These are phyloP conservation scores for Myioborus melanocephalus DNA, from an alignment of 2,797 vertebrate genomes.

Conservation along the genomic window DNA sequence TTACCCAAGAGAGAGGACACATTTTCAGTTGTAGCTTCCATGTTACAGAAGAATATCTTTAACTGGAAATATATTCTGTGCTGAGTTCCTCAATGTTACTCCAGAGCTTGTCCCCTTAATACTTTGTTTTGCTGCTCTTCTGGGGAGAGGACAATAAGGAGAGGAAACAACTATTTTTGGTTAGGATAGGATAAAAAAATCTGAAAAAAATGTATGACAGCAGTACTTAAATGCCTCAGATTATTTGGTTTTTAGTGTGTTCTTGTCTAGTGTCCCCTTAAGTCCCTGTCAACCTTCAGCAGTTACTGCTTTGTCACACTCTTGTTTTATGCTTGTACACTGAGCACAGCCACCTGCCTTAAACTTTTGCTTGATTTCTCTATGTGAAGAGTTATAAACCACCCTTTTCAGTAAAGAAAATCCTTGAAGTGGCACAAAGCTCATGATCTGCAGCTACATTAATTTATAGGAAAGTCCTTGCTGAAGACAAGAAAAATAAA, in stretches of 20 bases:
- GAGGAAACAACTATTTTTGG: not conserved
- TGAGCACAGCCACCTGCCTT: not conserved
- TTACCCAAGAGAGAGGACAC: not conserved
- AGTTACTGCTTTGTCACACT: not conserved
- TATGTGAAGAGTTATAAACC: not conserved
- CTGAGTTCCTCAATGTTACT: not conserved
- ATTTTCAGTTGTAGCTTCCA: not conserved
- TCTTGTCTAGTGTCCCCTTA: not conserved
- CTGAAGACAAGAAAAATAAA: slow-evolving; percentile 14
- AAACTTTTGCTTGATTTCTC: not conserved
- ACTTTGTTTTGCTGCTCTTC: not conserved
- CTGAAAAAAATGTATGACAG: not conserved
- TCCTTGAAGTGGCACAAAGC: not conserved
- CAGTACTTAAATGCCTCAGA: not conserved
- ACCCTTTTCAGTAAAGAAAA: slow-evolving; percentile 1
- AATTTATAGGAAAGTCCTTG: slow-evolving; percentile 28
- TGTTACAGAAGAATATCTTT: not conserved
- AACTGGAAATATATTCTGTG: not conserved
- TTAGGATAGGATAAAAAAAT: not conserved
- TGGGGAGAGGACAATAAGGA: accelerated
- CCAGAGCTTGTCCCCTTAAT: not conserved
- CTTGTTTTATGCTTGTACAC: not conserved
- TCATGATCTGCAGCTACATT: not conserved
- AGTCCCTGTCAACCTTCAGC: not conserved
- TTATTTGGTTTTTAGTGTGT: not conserved